Evolutionary conservation across 2,113 vertebrate genomes (phyloP), one percentile per base, ranked within the genome.

Genomic region (Bubo scandiacus): DNA sequence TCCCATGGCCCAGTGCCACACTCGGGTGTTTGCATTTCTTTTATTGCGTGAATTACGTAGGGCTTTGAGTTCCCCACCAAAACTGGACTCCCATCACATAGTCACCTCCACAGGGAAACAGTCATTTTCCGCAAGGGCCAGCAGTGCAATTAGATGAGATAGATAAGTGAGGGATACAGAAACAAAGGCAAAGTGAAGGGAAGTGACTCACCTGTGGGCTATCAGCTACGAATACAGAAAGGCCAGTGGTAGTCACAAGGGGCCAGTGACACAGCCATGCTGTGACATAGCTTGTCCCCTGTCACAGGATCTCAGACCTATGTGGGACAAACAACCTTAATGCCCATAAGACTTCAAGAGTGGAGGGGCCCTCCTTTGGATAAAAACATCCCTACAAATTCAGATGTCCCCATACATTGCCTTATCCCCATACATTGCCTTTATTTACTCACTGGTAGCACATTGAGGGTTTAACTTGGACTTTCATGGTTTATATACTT

Each of bases 191-290:
- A 30, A 91, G 80, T 2, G 4, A 54, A 72, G 54, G 87, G 86
- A 97, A 94, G 66, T 96, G 94, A 97, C 92, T 97, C 93, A 96
- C 81, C 81, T 92, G 66, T 12, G 74, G 67, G 32, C 57, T 68
- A 57, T 72, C 88, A 55, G 77, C 57, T 81, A 55, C 5, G 0
- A 45, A 11, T 20, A 42, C 15, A 10, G 36, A 81, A 47, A 54
- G 3, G 4, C 32, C 5, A 2, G 47, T 51, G 87, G 57, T 25
- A 20, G 57, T 79, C 86, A 81, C 1, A 5, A 75, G 25, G 34
- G 70, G 34, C 49, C 78, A 42, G 52, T 68, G 94, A 67, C 83
- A 78, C 51, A 66, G 51, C n/a, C 17, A 0, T 27, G 52, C 77
- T 81, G 26, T 25, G 70, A 67, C 52, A 36, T 11, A 66, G 73